phyloP scores from a whole-genome alignment of 2,888 invertebrate species.

The Campaea margaritaria region DNA sequence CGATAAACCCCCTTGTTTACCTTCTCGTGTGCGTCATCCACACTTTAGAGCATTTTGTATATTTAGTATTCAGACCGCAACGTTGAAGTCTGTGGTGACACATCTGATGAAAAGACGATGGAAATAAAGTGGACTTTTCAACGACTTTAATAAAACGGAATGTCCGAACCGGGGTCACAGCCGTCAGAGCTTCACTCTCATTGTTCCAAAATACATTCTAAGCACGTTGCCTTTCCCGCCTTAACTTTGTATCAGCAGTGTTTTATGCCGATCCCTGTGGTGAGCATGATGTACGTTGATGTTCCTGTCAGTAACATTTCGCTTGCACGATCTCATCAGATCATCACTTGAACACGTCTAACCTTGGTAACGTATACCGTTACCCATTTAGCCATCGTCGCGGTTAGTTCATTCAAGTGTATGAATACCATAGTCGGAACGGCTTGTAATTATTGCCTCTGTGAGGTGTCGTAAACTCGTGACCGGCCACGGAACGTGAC shows the following conservation, averaged over 20 bases:
- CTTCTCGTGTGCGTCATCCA: conserved; percentile 51
- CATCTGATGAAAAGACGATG: conserved; percentile 21
- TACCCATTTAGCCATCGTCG: conserved; percentile 39
- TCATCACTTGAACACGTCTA: conserved; percentile 21
- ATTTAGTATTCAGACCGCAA: conserved; percentile 26
- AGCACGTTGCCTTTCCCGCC: conserved; percentile 5
- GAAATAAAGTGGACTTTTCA: conserved; percentile 22
- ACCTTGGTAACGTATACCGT: conserved; percentile 42
- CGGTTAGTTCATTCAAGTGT: conserved; percentile 45
- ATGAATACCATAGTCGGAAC: conserved; percentile 40
- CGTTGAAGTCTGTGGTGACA: conserved; percentile 21
- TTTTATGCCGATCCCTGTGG: conserved; percentile 2
- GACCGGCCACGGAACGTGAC: conserved; percentile 40
- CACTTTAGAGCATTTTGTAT: conserved; percentile 28
- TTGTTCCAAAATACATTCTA: conserved; percentile 17
- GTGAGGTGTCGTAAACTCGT: conserved; percentile 41
- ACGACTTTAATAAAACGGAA: conserved; percentile 13
- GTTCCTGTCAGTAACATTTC: conserved; percentile 16
- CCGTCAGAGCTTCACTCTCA: conserved; percentile 3
- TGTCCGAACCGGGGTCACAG: conserved; percentile 1
- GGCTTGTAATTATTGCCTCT: conserved; percentile 26
- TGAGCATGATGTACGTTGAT: conserved; percentile 3
- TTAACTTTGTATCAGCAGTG: conserved; percentile 2
- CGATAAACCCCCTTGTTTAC: conserved; percentile 59
- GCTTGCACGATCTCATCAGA: conserved; percentile 31